These are phyloP conservation scores for Pseudorectes ferrugineus DNA, from an alignment of 2,113 vertebrate genomes.

Conservation along the genomic window DNA sequence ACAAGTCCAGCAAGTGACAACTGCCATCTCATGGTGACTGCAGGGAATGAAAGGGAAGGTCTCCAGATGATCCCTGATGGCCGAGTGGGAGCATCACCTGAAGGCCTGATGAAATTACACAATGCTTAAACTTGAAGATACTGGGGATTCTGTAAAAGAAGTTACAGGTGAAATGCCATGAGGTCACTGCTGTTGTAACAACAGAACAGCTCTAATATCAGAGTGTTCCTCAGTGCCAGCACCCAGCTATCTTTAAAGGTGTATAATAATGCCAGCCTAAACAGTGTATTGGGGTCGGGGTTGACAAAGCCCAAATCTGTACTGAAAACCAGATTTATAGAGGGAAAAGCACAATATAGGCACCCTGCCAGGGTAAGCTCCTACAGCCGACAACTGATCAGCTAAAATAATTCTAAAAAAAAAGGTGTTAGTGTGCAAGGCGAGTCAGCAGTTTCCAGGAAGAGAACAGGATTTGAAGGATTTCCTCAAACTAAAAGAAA, in stretches of 20 bases:
- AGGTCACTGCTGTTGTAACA: not conserved
- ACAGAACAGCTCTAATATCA: not conserved
- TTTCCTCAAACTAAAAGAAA: not conserved
- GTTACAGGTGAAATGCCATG: not conserved
- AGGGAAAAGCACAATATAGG: not conserved
- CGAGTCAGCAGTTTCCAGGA: not conserved
- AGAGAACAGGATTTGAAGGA: not conserved
- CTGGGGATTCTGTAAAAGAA: not conserved
- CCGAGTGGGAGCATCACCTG: not conserved
- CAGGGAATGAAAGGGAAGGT: not conserved
- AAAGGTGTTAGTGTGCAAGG: fast-evolving
- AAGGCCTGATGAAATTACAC: not conserved
- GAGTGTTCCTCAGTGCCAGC: not conserved
- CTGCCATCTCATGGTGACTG: slow-evolving; percentile 15
- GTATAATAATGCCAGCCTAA: not conserved
- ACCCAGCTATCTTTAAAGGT: not conserved
- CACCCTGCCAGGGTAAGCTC: not conserved
- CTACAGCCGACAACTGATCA: not conserved
- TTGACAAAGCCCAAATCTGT: not conserved
- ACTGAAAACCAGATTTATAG: not conserved
- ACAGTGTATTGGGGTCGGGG: fast-evolving
- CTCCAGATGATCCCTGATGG: not conserved
- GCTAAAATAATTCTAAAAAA: not conserved
- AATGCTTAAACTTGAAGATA: not conserved
- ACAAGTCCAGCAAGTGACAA: slow-evolving; percentile 25